Base-by-base conservation (phyloP, 2,797 vertebrate genomes). In the Lepilemur ruficaudatus region DNA sequence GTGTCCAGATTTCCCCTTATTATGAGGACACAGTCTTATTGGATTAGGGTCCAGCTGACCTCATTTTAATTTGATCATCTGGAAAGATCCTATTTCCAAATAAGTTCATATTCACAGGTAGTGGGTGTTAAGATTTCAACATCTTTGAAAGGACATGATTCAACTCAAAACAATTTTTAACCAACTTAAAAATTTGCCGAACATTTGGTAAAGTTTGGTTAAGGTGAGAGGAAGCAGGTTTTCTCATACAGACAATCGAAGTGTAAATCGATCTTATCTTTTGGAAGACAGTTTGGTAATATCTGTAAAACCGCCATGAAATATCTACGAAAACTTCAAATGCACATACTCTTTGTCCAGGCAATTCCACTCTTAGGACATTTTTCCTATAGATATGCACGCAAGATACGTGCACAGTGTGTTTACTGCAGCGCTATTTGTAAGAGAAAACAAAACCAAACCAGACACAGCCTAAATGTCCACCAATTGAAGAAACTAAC, bases 271-370 rank as follows among this genome's bases (percentile, higher is more conserved):
- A 4, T 91, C 14, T 70, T 86, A 67, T 78, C 6, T 78, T 86
- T 94, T 73, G 72, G 57, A 91, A 97, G 28, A 23, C 22, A 83
- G 35, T 75, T 82, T 83, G 63, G 30, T n/a, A 63, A 50, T 80
- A 52, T 48, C n/a, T 72, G 20, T 67, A 48, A 78, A 76, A 93
- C 48, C 38, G 9, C 13, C n/a, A n/a, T 76, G 50, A 67, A 88
- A 50, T 81, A 43, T 84, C 79, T 61, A 35, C 83, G 63, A 70
- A 83, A 96, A 94, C 25, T 82, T 93, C 32, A 94, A 94, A 83
- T 92, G 63, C 4, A 57, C 10, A 28, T 75, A 41, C 5, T 52
- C n/a, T 78, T 12, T 52, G n/a, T 88, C 32, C 30, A 91, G 17
- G 13, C 14, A 67, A 67, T 88, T 92, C 4, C 15, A 86, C 23